Conservation (phyloP, 2,797 vertebrate genomes). For the Muscicapa striata region DNA sequence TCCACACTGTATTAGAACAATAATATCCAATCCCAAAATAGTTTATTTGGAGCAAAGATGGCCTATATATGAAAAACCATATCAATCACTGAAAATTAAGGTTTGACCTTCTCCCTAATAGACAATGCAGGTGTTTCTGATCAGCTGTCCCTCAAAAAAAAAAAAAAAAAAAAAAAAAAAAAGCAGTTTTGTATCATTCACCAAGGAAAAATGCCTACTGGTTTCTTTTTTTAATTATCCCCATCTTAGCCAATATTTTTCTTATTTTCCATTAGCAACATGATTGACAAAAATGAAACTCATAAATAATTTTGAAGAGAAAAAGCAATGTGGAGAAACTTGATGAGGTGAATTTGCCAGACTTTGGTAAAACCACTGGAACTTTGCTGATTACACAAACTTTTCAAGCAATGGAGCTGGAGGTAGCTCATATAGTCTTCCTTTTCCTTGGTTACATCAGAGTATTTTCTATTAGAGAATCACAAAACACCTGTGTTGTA, state of each 20-base stretch:
- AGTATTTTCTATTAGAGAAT: background rate
- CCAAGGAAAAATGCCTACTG: accelerated
- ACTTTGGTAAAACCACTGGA: background rate
- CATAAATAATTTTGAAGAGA: background rate
- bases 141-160: background rate
- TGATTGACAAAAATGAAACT: background rate
- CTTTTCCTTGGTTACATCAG: background rate
- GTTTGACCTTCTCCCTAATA: background rate
- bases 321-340: background rate
- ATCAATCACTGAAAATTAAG: background rate
- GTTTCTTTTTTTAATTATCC: background rate
- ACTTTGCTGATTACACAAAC: background rate
- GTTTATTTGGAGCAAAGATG: background rate
- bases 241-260: background rate
- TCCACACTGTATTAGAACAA: background rate
- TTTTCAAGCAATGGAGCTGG: background rate
- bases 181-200: background rate
- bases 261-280: background rate
- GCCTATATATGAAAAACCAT: background rate
- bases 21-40: background rate
- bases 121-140: background rate
- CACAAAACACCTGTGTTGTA: slow-evolving; percentile 47
- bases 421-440: background rate
- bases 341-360: background rate
- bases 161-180: background rate